Conservation (phyloP, 2,888 invertebrate genomes). For the Lacanobia wlatinum region DNA sequence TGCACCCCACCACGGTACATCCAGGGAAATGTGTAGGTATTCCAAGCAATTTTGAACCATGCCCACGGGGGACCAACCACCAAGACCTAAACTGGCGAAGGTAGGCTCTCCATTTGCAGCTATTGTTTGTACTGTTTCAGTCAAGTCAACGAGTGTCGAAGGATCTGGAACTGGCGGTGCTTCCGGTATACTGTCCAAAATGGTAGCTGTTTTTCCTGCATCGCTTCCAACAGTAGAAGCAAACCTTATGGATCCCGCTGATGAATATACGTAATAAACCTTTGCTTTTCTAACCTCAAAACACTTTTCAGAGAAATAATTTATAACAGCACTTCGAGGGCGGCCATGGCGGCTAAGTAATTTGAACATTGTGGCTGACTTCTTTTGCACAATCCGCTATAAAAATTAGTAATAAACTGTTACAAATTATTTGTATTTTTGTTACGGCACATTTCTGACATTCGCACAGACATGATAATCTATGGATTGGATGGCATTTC, state of each 20-base stretch:
- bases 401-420: conserved; percentile 23
- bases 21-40: conserved; percentile 94
- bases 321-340: conserved; percentile 80
- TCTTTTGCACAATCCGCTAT: conserved; percentile 13
- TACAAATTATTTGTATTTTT: conserved; percentile 64
- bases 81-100: conserved; percentile 95
- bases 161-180: conserved; percentile 86
- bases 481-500: not conserved
- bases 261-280: conserved; percentile 85
- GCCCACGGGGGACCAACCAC: conserved; percentile 96
- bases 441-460: conserved; percentile 76
- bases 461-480: conserved; percentile 2
- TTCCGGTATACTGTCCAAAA: conserved; percentile 85
- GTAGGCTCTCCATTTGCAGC: conserved; percentile 93
- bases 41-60: conserved; percentile 95
- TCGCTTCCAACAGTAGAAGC: conserved; percentile 79
- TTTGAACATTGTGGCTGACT: conserved; percentile 82
- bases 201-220: conserved; percentile 73
- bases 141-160: conserved; percentile 75
- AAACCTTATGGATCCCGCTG: conserved; percentile 81
- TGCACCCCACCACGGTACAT: conserved; percentile 98
- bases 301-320: conserved; percentile 82
- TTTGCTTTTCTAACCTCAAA: conserved; percentile 88
- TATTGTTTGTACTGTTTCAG: conserved; percentile 83
- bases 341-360: conserved; percentile 84